These are phyloP conservation scores for Calephelis nemesis DNA, from an alignment of 1,140 invertebrate genomes.

Conservation along the genomic window DNA sequence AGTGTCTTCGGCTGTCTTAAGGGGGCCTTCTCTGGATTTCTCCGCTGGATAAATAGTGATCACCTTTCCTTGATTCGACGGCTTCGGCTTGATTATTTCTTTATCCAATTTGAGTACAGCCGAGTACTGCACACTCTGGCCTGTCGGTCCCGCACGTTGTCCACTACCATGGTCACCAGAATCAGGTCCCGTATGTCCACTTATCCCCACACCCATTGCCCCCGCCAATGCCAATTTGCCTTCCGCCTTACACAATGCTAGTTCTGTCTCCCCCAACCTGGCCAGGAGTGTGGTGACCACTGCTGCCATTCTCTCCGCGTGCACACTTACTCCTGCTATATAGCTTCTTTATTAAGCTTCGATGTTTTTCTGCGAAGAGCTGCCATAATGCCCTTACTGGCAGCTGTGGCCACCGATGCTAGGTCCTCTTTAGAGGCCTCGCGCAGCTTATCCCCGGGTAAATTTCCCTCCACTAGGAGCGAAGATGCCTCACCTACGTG, in stretches of 20 bases:
- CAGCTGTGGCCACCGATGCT: background rate
- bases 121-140: background rate
- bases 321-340: background rate
- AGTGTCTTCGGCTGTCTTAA: background rate
- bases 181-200: too few relatives aligned
- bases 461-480: too few relatives aligned
- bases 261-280: too few relatives aligned
- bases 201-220: too few relatives aligned
- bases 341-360: background rate
- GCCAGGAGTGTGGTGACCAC: too few relatives aligned
- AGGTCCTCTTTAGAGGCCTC: background rate
- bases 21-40: too few relatives aligned
- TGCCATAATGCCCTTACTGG: background rate
- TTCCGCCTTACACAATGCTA: too few relatives aligned
- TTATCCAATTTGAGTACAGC: background rate
- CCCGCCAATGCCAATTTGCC: too few relatives aligned
- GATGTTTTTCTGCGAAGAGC: background rate
- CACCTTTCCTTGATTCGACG: background rate
- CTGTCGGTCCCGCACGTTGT: too few relatives aligned
- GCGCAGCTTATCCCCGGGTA: background rate
- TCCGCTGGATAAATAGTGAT: too few relatives aligned
- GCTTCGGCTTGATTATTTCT: background rate
- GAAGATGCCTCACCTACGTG: too few relatives aligned
- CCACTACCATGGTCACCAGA: too few relatives aligned
- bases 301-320: background rate